phyloP scores from a whole-genome alignment of 2,797 vertebrate species.

The Huso huso region DNA sequence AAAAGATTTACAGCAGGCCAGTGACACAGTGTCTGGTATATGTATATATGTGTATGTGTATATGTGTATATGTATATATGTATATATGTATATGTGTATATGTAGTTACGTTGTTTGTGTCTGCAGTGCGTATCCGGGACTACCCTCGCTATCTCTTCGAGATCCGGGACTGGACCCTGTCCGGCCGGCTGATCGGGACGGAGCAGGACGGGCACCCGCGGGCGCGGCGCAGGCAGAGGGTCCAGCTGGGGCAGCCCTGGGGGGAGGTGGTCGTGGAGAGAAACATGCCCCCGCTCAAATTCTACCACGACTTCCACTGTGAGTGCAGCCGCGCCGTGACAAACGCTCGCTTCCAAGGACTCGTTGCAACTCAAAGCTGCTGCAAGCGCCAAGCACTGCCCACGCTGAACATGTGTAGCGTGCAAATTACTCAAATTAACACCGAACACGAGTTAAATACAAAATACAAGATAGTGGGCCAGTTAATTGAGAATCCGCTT shows the following conservation, averaged over 20 bases:
- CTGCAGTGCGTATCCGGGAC: constrained; percentile 86
- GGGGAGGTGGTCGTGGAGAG: constrained; percentile 78
- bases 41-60: too few relatives aligned
- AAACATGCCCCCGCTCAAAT: constrained; percentile 93
- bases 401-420: too few relatives aligned
- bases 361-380: too few relatives aligned
- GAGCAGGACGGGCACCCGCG: constrained; percentile 83
- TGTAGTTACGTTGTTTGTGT: not conserved
- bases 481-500: too few relatives aligned
- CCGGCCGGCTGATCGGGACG: constrained; percentile 77
- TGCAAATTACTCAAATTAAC: not conserved
- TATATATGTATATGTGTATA: too few relatives aligned
- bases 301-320: constrained; percentile 94
- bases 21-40: too few relatives aligned
- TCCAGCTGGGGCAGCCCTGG: constrained; percentile 81
- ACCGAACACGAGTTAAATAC: too few relatives aligned
- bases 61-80: too few relatives aligned
- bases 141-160: constrained; percentile 96
- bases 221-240: constrained; percentile 69
- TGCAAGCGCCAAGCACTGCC: not conserved
- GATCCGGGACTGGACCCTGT: constrained; percentile 87
- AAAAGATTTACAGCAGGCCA: too few relatives aligned
- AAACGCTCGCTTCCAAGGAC: not conserved
- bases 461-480: too few relatives aligned
- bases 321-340: constrained; percentile 38